Percentiles rank a stretch among this genome's conserved stretches.
Evolutionary conservation across 2,888 invertebrate genomes (phyloP).

Genomic region (Clunio marinus): DNA sequence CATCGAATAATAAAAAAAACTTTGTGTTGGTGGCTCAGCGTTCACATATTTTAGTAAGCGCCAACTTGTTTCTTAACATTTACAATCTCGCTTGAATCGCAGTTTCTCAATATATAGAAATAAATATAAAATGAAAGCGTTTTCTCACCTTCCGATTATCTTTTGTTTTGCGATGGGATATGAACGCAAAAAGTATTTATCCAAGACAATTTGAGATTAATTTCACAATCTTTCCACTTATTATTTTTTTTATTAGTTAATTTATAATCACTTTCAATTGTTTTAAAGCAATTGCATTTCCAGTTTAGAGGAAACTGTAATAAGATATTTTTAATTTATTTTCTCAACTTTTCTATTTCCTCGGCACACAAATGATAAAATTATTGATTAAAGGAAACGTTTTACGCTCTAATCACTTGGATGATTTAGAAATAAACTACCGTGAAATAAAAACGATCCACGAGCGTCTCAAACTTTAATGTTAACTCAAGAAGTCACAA

Average conservation of each 20-base stretch:
- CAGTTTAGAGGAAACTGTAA: too few species aligned
- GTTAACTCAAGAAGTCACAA: constrained; percentile 33
- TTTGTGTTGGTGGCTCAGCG: constrained; percentile 2
- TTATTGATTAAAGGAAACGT: not conserved
- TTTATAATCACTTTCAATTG: not conserved
- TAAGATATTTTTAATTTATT: too few species aligned
- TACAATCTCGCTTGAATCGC: not conserved
- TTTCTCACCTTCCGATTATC: constrained; percentile 28
- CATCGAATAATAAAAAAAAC: not conserved
- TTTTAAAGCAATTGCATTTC: not conserved
- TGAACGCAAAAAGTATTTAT: too few species aligned
- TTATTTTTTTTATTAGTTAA: not conserved
- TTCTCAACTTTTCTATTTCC: too few species aligned
- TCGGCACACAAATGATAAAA: too few species aligned
- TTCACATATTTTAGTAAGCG: not conserved
- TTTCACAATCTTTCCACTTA: too few species aligned
- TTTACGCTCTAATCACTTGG: not conserved
- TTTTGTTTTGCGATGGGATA: not conserved
- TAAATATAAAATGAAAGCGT: constrained; percentile 30
- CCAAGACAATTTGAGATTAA: too few species aligned
- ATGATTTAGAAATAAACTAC: not conserved
- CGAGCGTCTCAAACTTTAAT: not conserved
- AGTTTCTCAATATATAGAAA: not conserved
- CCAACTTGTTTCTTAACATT: constrained; percentile 25
- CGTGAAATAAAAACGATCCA: not conserved